Conservation (phyloP, 2,888 invertebrate genomes). For the Eupsilia transversa region DNA sequence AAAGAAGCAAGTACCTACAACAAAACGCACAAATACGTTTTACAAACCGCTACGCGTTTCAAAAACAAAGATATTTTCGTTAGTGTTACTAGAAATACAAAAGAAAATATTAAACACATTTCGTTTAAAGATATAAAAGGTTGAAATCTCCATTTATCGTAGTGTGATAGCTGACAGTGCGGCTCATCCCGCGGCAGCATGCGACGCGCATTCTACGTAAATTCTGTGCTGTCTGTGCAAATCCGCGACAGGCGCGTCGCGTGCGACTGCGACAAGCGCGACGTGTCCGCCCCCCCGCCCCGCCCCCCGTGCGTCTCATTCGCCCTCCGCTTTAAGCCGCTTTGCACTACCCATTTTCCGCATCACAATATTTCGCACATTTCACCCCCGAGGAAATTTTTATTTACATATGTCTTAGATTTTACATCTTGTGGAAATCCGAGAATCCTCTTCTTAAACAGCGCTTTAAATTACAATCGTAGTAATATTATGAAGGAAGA, state of each 20-base stretch:
- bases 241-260: constrained; percentile 61
- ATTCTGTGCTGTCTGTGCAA: constrained; percentile 57
- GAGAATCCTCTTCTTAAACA: constrained; percentile 46
- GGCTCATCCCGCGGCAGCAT: constrained; percentile 34
- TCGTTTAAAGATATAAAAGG: constrained; percentile 44
- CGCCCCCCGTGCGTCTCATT: not conserved
- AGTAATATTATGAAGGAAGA: constrained; percentile 11
- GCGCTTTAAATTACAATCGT: constrained; percentile 35
- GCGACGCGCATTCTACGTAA: constrained; percentile 47
- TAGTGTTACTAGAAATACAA: constrained; percentile 17
- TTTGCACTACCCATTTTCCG: constrained; percentile 65
- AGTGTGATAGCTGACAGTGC: constrained; percentile 53
- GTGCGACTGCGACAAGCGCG: constrained; percentile 54
- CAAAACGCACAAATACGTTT: constrained; percentile 9
- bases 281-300: constrained; percentile 16
- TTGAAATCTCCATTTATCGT: constrained; percentile 52
- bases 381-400: constrained; percentile 52
- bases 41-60: not conserved
- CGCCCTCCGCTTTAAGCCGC: constrained; percentile 58
- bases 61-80: constrained; percentile 4
- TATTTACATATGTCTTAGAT: constrained; percentile 61
- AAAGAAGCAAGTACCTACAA: constrained; percentile 4
- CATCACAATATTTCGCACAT: constrained; percentile 64
- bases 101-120: constrained; percentile 42
- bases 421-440: constrained; percentile 59